Base-by-base conservation (phyloP, 1,140 invertebrate genomes). In the Drosophila murphyi region DNA sequence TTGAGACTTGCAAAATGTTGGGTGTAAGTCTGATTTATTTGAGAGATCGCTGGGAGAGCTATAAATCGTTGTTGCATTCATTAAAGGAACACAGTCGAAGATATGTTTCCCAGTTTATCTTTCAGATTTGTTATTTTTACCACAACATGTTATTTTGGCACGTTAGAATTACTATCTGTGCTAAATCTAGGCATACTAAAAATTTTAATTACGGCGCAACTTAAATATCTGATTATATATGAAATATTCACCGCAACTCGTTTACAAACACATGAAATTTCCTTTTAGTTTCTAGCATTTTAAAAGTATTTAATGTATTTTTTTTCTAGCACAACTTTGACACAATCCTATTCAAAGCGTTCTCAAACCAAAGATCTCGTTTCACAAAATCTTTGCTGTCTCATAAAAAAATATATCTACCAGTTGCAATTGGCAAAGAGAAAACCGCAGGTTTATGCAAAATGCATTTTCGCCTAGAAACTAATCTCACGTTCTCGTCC, bases 401-500 rank as follows among this genome's bases (percentile, higher is more conserved):
- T 29, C 45, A 77, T 45, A 61, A 56, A 45, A 62, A 51, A 68
- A 52, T 34, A 62, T 52, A 28, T 57, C 51, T 37, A 47, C 48
- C 50, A 75, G 50, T 51, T 43, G 69, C 61, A 72, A 76, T 72
- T 65, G 61, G 55, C 65, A 63, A 70, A 70, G 50, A 64, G 63
- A 56, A 59, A 70, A 65, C 76, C 80, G 55, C 85, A 78, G 76
- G 80, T 76, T 87, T 87, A 87, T 88, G 83, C 83, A 89, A 89
- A 87, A 83, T 87, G 85, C 83, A 87, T 78, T 80, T 80, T 71
- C 67, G 70, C 64, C 78, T 62, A 61, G 63, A 57, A 89, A 80
- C 69, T 74, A 80, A 88, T 74, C 70, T 65, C 54, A 37, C 37
- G 68, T 62, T 34, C 41, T 45, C 39, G 39, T 60, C 12, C 47